phyloP scores from a whole-genome alignment of 2,797 vertebrate species.

The Cyclura pinguis region DNA sequence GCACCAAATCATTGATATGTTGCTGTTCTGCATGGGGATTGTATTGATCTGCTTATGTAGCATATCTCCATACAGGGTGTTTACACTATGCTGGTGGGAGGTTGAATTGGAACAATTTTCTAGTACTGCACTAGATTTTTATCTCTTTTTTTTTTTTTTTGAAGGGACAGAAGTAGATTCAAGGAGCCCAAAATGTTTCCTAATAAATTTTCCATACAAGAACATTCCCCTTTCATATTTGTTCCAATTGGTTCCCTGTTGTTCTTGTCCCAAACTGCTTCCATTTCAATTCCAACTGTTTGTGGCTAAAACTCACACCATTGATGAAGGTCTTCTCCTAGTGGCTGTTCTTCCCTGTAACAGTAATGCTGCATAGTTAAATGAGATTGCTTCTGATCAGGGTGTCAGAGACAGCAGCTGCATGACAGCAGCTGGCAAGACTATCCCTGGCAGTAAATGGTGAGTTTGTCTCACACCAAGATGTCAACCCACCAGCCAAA shows the following conservation, averaged over 20 bases:
- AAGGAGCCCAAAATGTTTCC: background rate
- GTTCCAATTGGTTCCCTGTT: background rate
- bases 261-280: too few relatives aligned
- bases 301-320: background rate
- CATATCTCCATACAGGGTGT: too few relatives aligned
- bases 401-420: background rate
- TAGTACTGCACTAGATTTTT: background rate
- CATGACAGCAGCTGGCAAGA: background rate
- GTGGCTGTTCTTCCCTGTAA: background rate
- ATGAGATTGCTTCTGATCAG: background rate
- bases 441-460: too few relatives aligned
- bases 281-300: too few relatives aligned
- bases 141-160: too few relatives aligned
- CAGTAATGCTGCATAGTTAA: background rate
- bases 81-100: too few relatives aligned
- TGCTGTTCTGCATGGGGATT: too few relatives aligned
- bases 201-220: background rate
- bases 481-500: background rate
- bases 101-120: background rate
- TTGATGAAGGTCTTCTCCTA: background rate
- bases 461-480: too few relatives aligned
- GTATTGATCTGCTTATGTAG: too few relatives aligned
- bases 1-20: too few relatives aligned
- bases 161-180: too few relatives aligned
- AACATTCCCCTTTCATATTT: background rate